Conservation (phyloP, 2,797 vertebrate genomes). For the Gila robusta region DNA sequence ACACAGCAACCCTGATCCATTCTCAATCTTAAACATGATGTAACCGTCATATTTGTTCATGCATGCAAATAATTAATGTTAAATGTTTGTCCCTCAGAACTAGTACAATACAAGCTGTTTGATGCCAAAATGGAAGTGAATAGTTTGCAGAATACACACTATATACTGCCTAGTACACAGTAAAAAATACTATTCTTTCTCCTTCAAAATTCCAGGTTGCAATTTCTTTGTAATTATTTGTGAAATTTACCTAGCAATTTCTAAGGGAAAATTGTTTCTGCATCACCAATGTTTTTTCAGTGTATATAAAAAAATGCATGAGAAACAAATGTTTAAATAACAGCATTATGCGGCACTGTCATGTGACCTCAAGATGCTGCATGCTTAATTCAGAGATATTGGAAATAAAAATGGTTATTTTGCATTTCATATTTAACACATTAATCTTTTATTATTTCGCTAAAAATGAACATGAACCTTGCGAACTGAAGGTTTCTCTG, state of each 20-base stretch:
- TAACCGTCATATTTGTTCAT: neutral
- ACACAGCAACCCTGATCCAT: neutral
- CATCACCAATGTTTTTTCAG: no score
- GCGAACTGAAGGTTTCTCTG: neutral
- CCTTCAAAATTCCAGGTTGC: neutral
- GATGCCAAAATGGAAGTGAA: neutral
- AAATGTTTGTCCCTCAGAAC: slow-evolving; percentile 19
- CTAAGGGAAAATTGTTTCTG: no score
- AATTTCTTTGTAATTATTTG: neutral
- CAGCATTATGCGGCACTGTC: neutral
- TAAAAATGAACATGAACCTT: neutral
- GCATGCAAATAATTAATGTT: neutral
- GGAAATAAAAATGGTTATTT: neutral
- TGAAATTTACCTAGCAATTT: no score
- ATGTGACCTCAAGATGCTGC: neutral
- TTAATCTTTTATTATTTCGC: no score
- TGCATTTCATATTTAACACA: neutral
- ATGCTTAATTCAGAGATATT: neutral
- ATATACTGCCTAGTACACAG: neutral
- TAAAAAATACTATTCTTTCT: neutral
- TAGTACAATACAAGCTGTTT: neutral
- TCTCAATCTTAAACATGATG: neutral
- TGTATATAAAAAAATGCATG: neutral
- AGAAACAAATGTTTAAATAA: neutral
- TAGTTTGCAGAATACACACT: neutral